Evolutionary conservation across 2,888 invertebrate genomes (phyloP).

Genomic region (Nomada fucata): DNA sequence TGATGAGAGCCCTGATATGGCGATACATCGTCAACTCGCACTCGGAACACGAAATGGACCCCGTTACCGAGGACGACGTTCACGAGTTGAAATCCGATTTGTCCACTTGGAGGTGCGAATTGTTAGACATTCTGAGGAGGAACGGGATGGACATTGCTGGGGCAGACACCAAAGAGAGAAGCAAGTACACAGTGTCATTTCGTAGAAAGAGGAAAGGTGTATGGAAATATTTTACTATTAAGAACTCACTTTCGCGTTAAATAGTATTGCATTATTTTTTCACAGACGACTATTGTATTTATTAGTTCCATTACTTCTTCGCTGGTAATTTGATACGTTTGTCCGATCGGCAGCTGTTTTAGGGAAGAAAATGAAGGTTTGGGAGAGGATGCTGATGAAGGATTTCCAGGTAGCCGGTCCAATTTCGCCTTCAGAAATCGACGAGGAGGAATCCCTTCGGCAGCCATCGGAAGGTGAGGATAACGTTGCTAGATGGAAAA

Average conservation of each 20-base stretch:
- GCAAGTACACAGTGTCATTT: constrained; percentile 83
- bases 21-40: constrained; percentile 96
- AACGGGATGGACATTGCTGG: constrained; percentile 94
- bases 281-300: too few relatives aligned
- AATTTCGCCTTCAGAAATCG: constrained; percentile 85
- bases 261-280: too few relatives aligned
- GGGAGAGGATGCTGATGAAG: constrained; percentile 95
- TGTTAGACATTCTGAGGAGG: constrained; percentile 94
- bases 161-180: constrained; percentile 90
- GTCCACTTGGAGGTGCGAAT: constrained; percentile 95
- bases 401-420: constrained; percentile 93
- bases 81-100: constrained; percentile 98
- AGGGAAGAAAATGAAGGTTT: constrained; percentile 91
- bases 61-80: constrained; percentile 96
- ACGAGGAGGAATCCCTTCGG: constrained; percentile 78
- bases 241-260: background rate
- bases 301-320: too few relatives aligned
- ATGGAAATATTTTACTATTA: background rate
- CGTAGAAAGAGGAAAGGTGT: background rate
- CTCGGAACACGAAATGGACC: constrained; percentile 91
- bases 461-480: constrained; percentile 77
- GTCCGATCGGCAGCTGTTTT: constrained; percentile 86
- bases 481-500: constrained; percentile 85
- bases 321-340: too few relatives aligned
- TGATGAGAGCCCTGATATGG: constrained; percentile 96